Base-by-base conservation (phyloP, 2,113 vertebrate species). In the Aldabrachelys gigantea region DNA sequence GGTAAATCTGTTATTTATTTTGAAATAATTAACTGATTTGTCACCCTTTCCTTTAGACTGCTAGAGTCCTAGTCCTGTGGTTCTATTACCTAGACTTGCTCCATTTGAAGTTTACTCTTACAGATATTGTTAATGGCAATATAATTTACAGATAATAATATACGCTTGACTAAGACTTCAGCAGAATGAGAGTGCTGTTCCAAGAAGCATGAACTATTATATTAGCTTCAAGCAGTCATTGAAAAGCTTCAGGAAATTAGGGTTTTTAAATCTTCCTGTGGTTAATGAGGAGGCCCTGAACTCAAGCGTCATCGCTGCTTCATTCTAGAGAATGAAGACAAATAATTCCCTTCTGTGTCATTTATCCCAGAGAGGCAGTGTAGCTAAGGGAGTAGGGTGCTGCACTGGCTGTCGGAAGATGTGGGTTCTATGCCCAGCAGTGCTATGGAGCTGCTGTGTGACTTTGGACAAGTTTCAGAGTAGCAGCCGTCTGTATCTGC, bases 201-300 rank as follows among this genome's bases (percentile, higher is more conserved):
- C 65, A 89, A 93, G 90, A 93, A 95, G 89, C 2, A 0, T 22
- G 22, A 95, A 87, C 83, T 89, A 92, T 92, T 94, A 47, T 7
- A 83, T 49, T 80, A 31, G 79, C 53, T 52, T 94, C 41, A 83
- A 92, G 12, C 49, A 83, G 57, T 54, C 85, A 83, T 27, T 75
- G 82, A 96, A 94, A 90, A 84, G n/a, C 80, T 95, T 87, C 78
- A 75, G 92, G 80, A 96, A 94, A 97, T 82, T 76, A 87, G 93
- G 87, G 49, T 54, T 57, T 87, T 91, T 78, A 89, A 86, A 38
- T 91, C 87, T 65, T 80, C 53, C 19, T 83, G 91, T 93, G 76
- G 54, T 80, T 90, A 90, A 78, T 14, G 44, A 89, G 56, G 54
- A 72, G 17, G 5, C 50, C 59, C 91, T 80, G 69, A 96, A 88